phyloP scores from a whole-genome alignment of 2,797 vertebrate genomes.

The Odontamblyopus lacepedii region DNA sequence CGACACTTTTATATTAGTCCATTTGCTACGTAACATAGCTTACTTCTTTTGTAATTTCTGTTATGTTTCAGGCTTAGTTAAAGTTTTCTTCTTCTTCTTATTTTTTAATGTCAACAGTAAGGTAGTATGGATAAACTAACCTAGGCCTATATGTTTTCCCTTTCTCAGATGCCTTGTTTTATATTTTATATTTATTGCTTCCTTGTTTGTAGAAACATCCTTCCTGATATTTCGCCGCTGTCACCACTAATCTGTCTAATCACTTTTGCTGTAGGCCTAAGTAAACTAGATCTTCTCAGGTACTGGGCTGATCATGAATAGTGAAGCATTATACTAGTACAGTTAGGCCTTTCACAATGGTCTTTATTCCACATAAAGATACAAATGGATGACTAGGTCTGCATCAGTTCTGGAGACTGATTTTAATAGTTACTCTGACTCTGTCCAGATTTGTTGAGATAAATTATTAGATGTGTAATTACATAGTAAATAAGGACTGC shows the following conservation, averaged over 20 bases:
- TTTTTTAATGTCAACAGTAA: too few species aligned
- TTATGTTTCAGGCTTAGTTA: neutral
- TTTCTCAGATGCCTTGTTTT: conserved; percentile 1
- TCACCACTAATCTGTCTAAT: conserved; percentile 4
- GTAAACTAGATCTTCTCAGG: too few species aligned
- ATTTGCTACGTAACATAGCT: too few species aligned
- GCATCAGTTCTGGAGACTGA: neutral
- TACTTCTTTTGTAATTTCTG: neutral
- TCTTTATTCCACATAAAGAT: conserved; percentile 14
- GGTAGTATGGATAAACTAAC: too few species aligned
- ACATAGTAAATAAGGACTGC: too few species aligned
- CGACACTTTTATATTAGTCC: too few species aligned
- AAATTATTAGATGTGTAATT: too few species aligned
- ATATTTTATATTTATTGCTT: neutral
- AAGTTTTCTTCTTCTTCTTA: neutral
- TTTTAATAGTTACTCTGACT: too few species aligned
- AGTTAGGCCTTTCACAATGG: neutral
- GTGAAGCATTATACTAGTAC: neutral
- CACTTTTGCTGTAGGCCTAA: conserved; percentile 10
- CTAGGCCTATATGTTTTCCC: neutral
- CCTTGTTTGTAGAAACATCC: conserved; percentile 22
- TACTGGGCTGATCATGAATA: conserved; percentile 15
- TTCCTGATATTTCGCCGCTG: conserved; percentile 18
- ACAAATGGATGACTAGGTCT: neutral
- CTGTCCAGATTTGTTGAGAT: too few species aligned